These are phyloP conservation scores for Drosophila ohnishii DNA, from an alignment of 1,140 invertebrate species.

Conservation along the genomic window DNA sequence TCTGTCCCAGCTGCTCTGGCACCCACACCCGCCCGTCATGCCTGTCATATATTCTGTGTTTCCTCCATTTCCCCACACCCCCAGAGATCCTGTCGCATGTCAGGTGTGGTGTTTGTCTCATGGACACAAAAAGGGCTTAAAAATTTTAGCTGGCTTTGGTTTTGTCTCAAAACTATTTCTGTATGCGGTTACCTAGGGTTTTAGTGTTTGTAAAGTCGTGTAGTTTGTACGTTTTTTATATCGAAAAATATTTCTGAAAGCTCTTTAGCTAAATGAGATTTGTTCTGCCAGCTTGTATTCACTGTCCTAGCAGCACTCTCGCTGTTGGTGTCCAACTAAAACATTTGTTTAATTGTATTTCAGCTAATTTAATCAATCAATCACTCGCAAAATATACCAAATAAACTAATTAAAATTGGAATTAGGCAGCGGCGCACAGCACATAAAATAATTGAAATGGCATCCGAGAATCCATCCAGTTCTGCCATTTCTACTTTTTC, in stretches of 20 bases:
- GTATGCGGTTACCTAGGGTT: constrained; percentile 35
- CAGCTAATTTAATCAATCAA: constrained; percentile 71
- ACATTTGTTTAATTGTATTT: constrained; percentile 41
- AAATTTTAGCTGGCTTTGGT: constrained; percentile 40
- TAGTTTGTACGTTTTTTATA: neutral
- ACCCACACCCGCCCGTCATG: neutral
- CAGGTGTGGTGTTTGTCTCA: constrained; percentile 67
- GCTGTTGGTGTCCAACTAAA: neutral
- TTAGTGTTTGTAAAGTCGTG: neutral
- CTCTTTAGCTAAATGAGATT: neutral
- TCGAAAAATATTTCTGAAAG: neutral
- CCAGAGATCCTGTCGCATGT: constrained; percentile 30
- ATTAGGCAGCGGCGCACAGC: constrained; percentile 55
- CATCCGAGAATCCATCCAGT: constrained; percentile 21
- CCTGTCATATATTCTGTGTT: constrained; percentile 35
- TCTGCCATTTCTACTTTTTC: constrained; percentile 3
- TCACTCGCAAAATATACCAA: constrained; percentile 62
- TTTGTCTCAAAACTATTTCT: constrained; percentile 41
- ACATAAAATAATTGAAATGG: constrained; percentile 56
- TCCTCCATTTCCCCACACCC: neutral
- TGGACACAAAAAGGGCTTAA: constrained; percentile 31
- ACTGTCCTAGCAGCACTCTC: neutral
- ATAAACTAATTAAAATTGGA: constrained; percentile 79
- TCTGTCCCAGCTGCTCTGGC: constrained; percentile 20
- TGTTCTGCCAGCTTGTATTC: neutral